Percentiles rank a stretch among this genome's conserved stretches.
phyloP scores from a whole-genome alignment of 2,797 vertebrate species.

The Sebastes reedi region DNA sequence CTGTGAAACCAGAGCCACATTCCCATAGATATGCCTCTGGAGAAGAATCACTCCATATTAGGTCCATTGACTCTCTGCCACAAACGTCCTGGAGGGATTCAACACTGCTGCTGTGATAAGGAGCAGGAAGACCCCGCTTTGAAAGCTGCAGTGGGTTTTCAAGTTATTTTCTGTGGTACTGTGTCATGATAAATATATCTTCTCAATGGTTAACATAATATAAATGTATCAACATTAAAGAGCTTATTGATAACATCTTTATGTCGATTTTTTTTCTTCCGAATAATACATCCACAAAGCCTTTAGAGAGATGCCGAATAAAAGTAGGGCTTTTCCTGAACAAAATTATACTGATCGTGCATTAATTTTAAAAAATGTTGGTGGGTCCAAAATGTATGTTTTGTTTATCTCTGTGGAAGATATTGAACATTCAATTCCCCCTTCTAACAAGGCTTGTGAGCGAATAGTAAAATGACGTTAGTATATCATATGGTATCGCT shows the following conservation, averaged over 20 bases:
- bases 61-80: constrained; percentile 67
- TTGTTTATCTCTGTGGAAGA: too few species aligned
- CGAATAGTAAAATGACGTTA: too few species aligned
- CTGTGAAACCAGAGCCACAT: constrained; percentile 65
- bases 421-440: too few species aligned
- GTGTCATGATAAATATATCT: constrained; percentile 13
- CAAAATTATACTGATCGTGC: not conserved
- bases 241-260: not conserved
- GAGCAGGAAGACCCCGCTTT: constrained; percentile 23
- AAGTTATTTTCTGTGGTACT: constrained; percentile 25
- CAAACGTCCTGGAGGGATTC: constrained; percentile 58
- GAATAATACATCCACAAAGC: not conserved
- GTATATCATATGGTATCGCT: too few species aligned
- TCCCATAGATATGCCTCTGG: constrained; percentile 60
- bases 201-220: not conserved
- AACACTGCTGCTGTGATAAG: constrained; percentile 57
- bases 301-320: not conserved
- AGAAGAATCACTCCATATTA: constrained; percentile 75
- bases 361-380: too few species aligned
- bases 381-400: too few species aligned
- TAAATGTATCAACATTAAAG: not conserved
- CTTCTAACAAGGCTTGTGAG: too few species aligned
- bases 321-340: not conserved
- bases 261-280: not conserved
- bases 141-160: constrained; percentile 19